phyloP scores from a whole-genome alignment of 2,888 invertebrate genomes.

The Philaethria dido region DNA sequence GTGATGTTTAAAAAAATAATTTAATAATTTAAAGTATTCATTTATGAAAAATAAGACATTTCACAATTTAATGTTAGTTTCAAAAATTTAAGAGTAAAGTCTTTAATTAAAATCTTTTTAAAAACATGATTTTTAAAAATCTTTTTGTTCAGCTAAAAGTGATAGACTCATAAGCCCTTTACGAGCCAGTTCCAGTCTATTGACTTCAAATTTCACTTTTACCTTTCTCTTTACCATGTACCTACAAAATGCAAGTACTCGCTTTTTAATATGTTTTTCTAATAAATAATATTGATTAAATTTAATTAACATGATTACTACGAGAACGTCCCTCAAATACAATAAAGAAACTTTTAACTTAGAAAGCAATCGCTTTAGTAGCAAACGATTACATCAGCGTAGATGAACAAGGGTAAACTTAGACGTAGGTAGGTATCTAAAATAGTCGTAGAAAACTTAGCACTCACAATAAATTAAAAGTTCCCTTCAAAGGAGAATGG shows the following conservation, averaged over 20 bases:
- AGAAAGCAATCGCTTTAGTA: slow-evolving; percentile 53
- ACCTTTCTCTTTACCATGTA: slow-evolving; percentile 29
- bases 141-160: not conserved
- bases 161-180: slow-evolving; percentile 19
- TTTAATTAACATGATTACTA: not conserved
- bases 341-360: slow-evolving; percentile 16
- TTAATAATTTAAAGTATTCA: not conserved
- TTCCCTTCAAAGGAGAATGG: slow-evolving; percentile 79
- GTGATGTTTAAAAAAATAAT: not conserved
- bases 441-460: slow-evolving; percentile 74
- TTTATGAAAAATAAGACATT: not conserved
- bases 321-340: not conserved
- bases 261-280: not conserved
- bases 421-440: slow-evolving; percentile 60
- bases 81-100: no score
- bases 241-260: slow-evolving; percentile 6
- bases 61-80: no score
- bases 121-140: not conserved
- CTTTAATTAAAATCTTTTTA: no score
- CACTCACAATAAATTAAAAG: slow-evolving; percentile 83
- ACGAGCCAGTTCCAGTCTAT: slow-evolving; percentile 26
- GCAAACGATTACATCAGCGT: slow-evolving; percentile 66
- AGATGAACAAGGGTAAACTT: slow-evolving; percentile 68
- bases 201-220: slow-evolving; percentile 31
- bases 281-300: not conserved